Base-by-base conservation (phyloP, 2,113 vertebrate genomes). In the Dryoscopus gambensis region DNA sequence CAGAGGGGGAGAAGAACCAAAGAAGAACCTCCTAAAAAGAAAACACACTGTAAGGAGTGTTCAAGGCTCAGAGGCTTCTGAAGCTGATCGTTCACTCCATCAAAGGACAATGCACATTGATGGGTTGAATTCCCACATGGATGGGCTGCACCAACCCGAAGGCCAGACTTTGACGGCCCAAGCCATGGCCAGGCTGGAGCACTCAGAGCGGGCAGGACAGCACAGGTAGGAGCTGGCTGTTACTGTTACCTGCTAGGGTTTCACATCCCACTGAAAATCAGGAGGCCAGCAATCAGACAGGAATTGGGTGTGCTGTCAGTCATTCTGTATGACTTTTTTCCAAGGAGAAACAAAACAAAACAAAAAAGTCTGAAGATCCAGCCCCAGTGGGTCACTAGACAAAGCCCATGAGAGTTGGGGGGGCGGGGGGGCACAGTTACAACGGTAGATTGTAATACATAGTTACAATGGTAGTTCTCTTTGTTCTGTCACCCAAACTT, bases 21-120 rank as follows among this genome's bases (percentile, higher is more conserved):
- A 44, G 53, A 52, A 78, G 39, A 71, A 15, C 22, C 8, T 65
- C 31, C 15, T 8, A 18, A 55, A 73, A 37, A 62, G 15, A 49
- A 44, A 77, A 44, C 10, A 4, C 2, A 11, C 11, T 0, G 1
- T 40, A 13, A n/a, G 13, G 22, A 11, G 2, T 6, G 8, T n/a
- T 57, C 28, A 35, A 52, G 18, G 11, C 52, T 68, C 2, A 2
- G 69, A n/a, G 50, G 18, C 15, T 67, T 31, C 52, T 42, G 60
- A 46, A 75, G 33, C 31, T 16, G 5, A 17, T 30, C 19, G 40
- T 6, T 64, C 16, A 6, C 42, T 16, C 7, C 23, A n/a, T 57
- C 39, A 60, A 47, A 67, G 39, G 50, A 24, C 28, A 33, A 19
- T 8, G 14, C 2, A 3, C 17, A 73, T 14, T 20, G 28, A 11